Base-by-base conservation (phyloP, 2,888 invertebrate species). In the Epistrophella euchroma region DNA sequence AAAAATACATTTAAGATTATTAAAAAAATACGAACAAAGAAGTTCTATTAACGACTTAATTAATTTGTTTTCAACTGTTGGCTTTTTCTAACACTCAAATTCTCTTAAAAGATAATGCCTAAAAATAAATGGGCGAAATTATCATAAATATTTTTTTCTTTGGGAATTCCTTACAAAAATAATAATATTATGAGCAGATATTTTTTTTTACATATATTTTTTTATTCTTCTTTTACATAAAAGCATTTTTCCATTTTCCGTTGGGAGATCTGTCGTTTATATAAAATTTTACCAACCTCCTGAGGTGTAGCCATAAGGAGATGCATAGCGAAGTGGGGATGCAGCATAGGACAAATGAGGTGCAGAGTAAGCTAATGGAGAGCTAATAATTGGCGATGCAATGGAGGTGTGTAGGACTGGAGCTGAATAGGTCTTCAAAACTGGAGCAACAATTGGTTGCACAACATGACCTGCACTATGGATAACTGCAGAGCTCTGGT, bases 401-500 rank as follows among this genome's bases (percentile, higher is more conserved):
- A 47, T 66, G 50, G 89, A 47, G 2, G 50, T n/a, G 52, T 68
- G 68, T 10, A 68, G n/a, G 0, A 66, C 60, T 28, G 73, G 58
- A 2, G 80, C 11, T 58, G 84, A 62, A 58, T 87, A 87, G 47
- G 90, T 90, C 81, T 89, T 90, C 25, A 90, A 35, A 1, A 90
- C 84, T 22, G 91, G 91, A 19, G 91, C 88, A 58, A 90, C 88
- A 45, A 89, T 89, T 5, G 91, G 91, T n/a, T 91, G 89, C 15
- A 91, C 90, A 45, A 90, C 88, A 78, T 92, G 91, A 0, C 89
- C 91, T 4, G 89, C 88, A 79, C 90, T 92, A 81, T 93, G 93
- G 17, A 94, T 91, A 88, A 94, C 93, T 35, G 93, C 89, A 11
- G 94, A 93, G 80, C 94, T 93, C 88, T 94, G 94, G 28, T 86